Percentiles rank a stretch among this genome's conserved stretches.
phyloP scores from a whole-genome alignment of 2,113 vertebrate species.

The Herpailurus yagouaroundi region DNA sequence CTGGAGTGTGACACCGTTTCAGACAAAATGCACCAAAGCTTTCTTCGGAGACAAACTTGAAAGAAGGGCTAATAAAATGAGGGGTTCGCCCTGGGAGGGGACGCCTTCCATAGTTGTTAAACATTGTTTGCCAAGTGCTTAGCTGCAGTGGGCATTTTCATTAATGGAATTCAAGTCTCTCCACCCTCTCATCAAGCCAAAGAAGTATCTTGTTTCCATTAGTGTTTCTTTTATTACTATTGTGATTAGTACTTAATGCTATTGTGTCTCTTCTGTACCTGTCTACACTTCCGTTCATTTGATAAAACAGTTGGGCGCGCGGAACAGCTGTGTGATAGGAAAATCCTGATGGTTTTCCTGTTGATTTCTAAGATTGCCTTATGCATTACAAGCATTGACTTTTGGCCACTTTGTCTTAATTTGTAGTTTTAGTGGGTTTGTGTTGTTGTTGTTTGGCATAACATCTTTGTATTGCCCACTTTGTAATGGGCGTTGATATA shows the following conservation, averaged over 20 bases:
- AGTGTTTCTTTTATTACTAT: neutral
- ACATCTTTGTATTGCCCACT: neutral
- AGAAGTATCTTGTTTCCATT: neutral
- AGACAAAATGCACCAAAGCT: neutral
- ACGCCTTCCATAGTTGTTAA: neutral
- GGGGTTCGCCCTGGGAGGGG: neutral
- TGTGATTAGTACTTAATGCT: neutral
- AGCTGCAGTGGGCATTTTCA: neutral
- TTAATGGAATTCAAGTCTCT: neutral
- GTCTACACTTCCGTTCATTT: neutral
- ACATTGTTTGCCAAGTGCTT: neutral
- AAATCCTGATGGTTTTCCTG: neutral
- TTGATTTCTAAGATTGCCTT: neutral
- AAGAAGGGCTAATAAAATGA: neutral
- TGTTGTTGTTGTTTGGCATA: neutral
- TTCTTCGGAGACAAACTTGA: neutral
- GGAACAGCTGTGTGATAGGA: neutral
- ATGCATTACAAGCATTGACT: neutral
- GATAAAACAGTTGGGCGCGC: neutral
- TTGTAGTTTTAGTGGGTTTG: neutral
- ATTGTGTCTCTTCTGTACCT: neutral
- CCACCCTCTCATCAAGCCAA: neutral
- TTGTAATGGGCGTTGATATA: too few species aligned
- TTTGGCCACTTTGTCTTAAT: neutral
- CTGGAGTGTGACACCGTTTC: neutral